Conservation (phyloP, 2,888 invertebrate genomes). For the Melanophora roralis region DNA sequence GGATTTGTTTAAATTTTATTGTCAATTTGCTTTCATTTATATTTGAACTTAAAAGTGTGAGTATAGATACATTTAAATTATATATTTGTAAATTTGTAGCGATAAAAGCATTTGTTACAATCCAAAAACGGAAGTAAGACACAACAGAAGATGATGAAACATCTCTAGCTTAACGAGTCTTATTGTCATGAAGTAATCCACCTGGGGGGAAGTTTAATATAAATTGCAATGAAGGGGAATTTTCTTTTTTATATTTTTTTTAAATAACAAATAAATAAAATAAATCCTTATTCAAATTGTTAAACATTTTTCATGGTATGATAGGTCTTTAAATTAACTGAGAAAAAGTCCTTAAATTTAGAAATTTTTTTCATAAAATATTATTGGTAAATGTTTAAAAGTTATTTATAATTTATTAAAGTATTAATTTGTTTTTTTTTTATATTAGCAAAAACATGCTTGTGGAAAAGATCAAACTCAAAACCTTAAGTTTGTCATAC, state of each 20-base stretch:
- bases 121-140: not conserved
- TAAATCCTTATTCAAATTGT: too few relatives aligned
- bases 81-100: not conserved
- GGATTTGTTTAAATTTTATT: conserved; percentile 7
- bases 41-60: not conserved
- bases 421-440: too few relatives aligned
- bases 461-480: too few relatives aligned
- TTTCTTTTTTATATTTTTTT: not conserved
- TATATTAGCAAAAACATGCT: too few relatives aligned
- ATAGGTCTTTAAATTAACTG: too few relatives aligned
- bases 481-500: too few relatives aligned
- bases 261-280: not conserved
- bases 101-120: not conserved
- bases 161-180: not conserved
- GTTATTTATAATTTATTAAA: too few relatives aligned
- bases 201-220: not conserved
- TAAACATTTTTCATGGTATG: too few relatives aligned
- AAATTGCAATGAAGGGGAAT: not conserved
- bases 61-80: not conserved
- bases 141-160: not conserved
- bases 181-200: not conserved
- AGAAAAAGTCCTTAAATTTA: too few relatives aligned
- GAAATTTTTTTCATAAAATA: too few relatives aligned
- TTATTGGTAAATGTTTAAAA: too few relatives aligned
- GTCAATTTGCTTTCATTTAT: not conserved